Base-by-base conservation (phyloP, 2,888 invertebrate genomes). In the Mellilla xanthometata region DNA sequence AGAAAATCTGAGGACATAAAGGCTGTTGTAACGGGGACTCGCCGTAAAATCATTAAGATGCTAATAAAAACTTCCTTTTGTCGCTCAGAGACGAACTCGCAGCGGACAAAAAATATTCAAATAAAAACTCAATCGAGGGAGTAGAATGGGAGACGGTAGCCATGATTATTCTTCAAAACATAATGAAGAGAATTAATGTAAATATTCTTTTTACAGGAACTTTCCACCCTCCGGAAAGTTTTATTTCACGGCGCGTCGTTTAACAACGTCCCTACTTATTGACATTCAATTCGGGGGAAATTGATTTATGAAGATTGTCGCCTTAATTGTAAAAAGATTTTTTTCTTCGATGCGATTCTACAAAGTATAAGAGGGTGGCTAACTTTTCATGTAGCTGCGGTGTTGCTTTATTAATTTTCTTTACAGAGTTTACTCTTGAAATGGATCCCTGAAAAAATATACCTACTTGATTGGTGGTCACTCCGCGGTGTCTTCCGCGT, bases 21-120 rank as follows among this genome's bases (percentile, higher is more conserved):
- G 89, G 86, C 88, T 86, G 85, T 86, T 88, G 88, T 89, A 89
- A 89, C 86, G 81, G 86, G 85, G 86, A 83, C 83, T 80, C 80
- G 83, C 87, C 89, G 90, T 90, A 90, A 90, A 90, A 90, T 90
- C 90, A 90, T 90, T 90, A 90, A 90, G 90, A 90, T 90, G 90
- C 90, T 90, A 90, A 90, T 90, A 90, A 90, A 90, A 90, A 89
- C 90, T 89, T 90, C 86, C 89, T 89, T 88, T 88, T 88, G 88
- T 88, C 74, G 76, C 78, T 69, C 83, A 79, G 84, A 81, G 83
- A 80, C 81, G 83, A 81, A 86, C 84, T 81, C 73, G 59, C 75
- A 72, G 73, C 74, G 68, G 69, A 66, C 71, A 81, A 84, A 81
- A 87, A 87, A 87, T 87, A 88, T 87, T 90, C 90, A 89, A 90